Percentiles rank a stretch among this genome's conserved stretches.
Evolutionary conservation across 2,113 vertebrate species (phyloP).

Genomic region (Colistium nudipinnis): DNA sequence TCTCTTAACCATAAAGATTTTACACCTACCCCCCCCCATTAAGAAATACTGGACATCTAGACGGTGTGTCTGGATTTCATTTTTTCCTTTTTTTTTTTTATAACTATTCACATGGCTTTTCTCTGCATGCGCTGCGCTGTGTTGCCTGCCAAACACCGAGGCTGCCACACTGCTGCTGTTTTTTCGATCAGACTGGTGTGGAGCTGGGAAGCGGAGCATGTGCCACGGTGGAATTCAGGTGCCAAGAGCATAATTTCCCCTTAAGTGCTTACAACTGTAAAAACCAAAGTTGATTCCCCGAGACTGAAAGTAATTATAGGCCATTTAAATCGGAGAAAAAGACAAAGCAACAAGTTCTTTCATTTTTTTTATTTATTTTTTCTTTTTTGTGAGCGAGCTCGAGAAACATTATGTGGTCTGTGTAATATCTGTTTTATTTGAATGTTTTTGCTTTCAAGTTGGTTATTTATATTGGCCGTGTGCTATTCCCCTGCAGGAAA

Average conservation of each 20-base stretch:
- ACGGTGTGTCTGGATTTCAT: conserved; percentile 60
- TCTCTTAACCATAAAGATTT: conserved; percentile 52
- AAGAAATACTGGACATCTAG: conserved; percentile 62
- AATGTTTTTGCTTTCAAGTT: conserved; percentile 53
- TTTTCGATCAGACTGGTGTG: conserved; percentile 71
- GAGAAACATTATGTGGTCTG: conserved; percentile 54
- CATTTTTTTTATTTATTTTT: neutral
- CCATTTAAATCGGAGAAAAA: conserved; percentile 60
- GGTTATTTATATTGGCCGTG: conserved; percentile 60
- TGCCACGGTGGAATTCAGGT: conserved; percentile 64
- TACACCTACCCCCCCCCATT: conserved; percentile 36
- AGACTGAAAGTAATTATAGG: conserved; percentile 75
- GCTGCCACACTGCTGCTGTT: conserved; percentile 62
- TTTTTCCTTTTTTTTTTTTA: conserved; percentile 33
- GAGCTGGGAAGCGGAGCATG: conserved; percentile 58
- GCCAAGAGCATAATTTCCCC: conserved; percentile 79
- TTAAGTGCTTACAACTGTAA: conserved; percentile 80
- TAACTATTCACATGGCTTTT: conserved; percentile 54
- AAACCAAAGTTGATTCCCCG: conserved; percentile 66
- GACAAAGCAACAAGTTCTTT: conserved; percentile 38
- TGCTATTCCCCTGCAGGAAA: conserved; percentile 52
- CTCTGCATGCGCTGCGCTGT: conserved; percentile 42
- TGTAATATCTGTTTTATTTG: conserved; percentile 64
- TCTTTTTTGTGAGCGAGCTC: conserved; percentile 36
- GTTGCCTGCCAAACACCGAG: conserved; percentile 66